Evolutionary conservation across 1,140 invertebrate genomes (phyloP), one percentile per base, ranked within the genome.

Genomic region (Drosophila kepulauana): DNA sequence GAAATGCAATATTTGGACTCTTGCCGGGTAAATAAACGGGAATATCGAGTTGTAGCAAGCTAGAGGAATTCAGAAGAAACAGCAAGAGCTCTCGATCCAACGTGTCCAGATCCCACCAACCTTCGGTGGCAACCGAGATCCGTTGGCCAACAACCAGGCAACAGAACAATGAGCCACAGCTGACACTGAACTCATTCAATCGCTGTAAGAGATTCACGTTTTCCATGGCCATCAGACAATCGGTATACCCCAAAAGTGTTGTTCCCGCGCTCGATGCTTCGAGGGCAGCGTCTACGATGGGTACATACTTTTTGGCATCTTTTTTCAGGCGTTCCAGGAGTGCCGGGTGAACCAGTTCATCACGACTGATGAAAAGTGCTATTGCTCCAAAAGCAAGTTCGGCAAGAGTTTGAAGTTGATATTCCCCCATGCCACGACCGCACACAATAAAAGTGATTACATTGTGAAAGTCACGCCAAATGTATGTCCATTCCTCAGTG

Each of bases 11-110:
- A 48, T 88, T 95, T 46, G 97, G 96, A 92, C 96, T 97, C 81
- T 95, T 96, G 30, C 95, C 94, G 2, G 97, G 97, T 28, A 97
- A 92, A 92, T 96, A 97, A 8, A 97, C 95, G 8, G 96, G 96
- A 54, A 97, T 92, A 93, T 97, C 96, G 72, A 95, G 94, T 5
- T 95, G 94, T 49, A 94, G 94, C 46, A 92, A 93, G 76, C 93
- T 94, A 64, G 96, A 94, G 1, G 94, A 93, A 10, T 93, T 93
- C 0, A 96, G 93, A 30, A 96, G 92, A 15, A 95, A 93, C 0
- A 95, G 94, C 7, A 98, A 89, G 1, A 97, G 93, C 82, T 96
- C 95, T 49, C 96, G 94, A 93, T 97, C 97, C 33, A 94, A 93
- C 1, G 94, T 93, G 64, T 96, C 93, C 46, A 97, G 92, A 43